A percentile compares a stretch with the other conserved stretches of the same genome.
Evolutionary conservation across 2,797 vertebrate species (phyloP).

Genomic region (Poecile montanus): DNA sequence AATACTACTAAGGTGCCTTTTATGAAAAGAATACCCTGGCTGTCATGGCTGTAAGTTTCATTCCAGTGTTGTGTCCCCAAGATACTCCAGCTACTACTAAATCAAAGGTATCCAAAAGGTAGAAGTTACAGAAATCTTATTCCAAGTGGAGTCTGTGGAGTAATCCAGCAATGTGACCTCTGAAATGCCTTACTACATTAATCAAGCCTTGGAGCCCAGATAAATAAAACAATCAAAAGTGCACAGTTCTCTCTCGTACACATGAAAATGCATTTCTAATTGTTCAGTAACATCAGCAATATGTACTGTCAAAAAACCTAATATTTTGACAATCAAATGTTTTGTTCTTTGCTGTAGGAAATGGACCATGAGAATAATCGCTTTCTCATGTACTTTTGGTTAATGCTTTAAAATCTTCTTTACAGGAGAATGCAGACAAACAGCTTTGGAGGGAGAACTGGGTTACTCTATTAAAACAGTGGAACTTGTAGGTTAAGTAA

Average conservation of each 20-base stretch:
- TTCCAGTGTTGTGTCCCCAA: not conserved
- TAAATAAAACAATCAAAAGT: not conserved
- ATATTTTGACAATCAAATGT: slow-evolving; percentile 18
- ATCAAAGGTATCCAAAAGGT: not conserved
- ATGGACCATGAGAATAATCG: slow-evolving; percentile 50
- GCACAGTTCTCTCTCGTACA: not conserved
- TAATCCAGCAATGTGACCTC: not conserved
- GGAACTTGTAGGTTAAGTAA: slow-evolving; percentile 72
- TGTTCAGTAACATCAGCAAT: not conserved
- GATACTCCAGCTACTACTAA: not conserved
- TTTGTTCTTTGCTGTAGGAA: slow-evolving; percentile 55
- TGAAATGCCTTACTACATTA: not conserved
- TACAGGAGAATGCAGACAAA: slow-evolving; percentile 60
- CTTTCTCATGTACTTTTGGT: slow-evolving; percentile 72
- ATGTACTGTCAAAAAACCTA: not conserved
- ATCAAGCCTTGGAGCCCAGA: not conserved
- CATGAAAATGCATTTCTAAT: not conserved
- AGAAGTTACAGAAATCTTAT: not conserved
- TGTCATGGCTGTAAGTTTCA: not conserved
- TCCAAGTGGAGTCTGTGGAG: not conserved
- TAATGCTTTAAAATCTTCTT: slow-evolving; percentile 76
- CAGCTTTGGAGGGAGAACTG: slow-evolving; percentile 61
- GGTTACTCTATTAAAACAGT: slow-evolving; percentile 49
- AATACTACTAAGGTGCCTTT: not conserved
- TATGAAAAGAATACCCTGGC: not conserved